phyloP scores from a whole-genome alignment of 2,888 invertebrate genomes.

The Therioaphis trifolii region DNA sequence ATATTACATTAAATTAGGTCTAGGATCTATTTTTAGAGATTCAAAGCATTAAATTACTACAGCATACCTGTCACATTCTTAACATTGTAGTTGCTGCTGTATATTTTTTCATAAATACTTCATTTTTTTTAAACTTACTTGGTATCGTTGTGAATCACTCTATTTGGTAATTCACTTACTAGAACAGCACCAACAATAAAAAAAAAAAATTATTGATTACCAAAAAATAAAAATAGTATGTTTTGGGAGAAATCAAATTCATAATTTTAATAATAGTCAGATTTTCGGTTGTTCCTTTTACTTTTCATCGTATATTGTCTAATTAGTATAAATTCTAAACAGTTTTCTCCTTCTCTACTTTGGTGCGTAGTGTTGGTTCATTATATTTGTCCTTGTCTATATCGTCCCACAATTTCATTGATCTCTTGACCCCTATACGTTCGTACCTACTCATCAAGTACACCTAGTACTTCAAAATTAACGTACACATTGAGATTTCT shows the following conservation, averaged over 20 bases:
- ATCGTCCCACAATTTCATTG: conserved; percentile 39
- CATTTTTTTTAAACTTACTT: too few relatives aligned
- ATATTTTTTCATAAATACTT: too few relatives aligned
- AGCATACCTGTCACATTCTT: too few relatives aligned
- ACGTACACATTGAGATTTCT: background rate
- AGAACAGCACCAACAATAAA: too few relatives aligned
- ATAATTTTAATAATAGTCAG: background rate
- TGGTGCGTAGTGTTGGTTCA: background rate
- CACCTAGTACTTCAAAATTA: conserved; percentile 32
- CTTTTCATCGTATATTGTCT: background rate
- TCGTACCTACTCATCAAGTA: conserved; percentile 21
- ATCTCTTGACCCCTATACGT: conserved; percentile 46
- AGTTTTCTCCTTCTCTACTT: conserved; percentile 1
- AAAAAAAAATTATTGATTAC: too few relatives aligned
- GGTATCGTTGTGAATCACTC: too few relatives aligned
- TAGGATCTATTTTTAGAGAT: too few relatives aligned
- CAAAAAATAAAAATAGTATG: too few relatives aligned
- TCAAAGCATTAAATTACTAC: too few relatives aligned
- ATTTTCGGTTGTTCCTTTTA: conserved; percentile 14
- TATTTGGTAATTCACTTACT: too few relatives aligned
- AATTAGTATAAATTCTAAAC: background rate
- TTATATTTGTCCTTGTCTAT: conserved; percentile 54
- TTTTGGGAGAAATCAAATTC: background rate
- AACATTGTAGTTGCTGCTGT: too few relatives aligned
- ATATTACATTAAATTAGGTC: too few relatives aligned